Percentiles rank a stretch among this genome's conserved stretches.
Evolutionary conservation across 2,113 vertebrate genomes (phyloP).

Genomic region (Pterocles gutturalis): DNA sequence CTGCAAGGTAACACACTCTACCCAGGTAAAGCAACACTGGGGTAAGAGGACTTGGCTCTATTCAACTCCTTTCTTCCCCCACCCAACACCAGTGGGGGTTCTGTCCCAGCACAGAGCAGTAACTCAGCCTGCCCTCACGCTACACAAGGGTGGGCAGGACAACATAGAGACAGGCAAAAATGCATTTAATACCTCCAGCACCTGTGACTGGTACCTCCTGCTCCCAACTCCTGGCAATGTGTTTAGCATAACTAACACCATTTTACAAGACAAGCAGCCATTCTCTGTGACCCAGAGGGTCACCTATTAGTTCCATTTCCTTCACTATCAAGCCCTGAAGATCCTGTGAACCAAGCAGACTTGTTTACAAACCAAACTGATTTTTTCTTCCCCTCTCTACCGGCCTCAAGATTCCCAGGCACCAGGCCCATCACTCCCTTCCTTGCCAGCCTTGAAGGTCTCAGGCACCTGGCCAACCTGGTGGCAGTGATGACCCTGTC

Average conservation of each 20-base stretch:
- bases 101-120: neutral
- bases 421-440: neutral
- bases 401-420: neutral
- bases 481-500: neutral
- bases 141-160: neutral
- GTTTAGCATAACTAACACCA: neutral
- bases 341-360: neutral
- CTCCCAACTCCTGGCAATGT: neutral
- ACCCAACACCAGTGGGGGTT: neutral
- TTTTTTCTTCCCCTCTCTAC: neutral
- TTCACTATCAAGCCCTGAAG: neutral
- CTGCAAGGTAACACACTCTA: neutral
- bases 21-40: neutral
- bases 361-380: neutral
- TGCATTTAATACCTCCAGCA: neutral
- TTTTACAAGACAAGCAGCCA: neutral
- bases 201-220: neutral
- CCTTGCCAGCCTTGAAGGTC: neutral
- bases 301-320: neutral
- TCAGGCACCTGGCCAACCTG: neutral
- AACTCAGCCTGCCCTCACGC: neutral
- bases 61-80: neutral
- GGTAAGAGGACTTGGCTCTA: neutral
- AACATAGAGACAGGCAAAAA: neutral
- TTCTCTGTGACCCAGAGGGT: rapidly evolving